Evolutionary conservation across 2,888 invertebrate species (phyloP).

Genomic region (Agrilus biguttatus): DNA sequence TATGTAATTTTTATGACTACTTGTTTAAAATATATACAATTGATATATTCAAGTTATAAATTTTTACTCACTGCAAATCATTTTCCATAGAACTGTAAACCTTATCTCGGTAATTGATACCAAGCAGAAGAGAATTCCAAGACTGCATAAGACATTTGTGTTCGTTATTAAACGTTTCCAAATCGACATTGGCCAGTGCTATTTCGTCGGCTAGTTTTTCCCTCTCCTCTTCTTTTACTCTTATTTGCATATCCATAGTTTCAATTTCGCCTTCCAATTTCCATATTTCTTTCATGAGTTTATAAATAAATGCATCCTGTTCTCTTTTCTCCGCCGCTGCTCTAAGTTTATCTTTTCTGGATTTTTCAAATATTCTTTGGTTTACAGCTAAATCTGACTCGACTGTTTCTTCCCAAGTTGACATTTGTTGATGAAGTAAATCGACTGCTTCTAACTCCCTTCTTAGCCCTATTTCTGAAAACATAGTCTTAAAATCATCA

Average conservation of each 20-base stretch:
- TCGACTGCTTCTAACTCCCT: conserved; percentile 44
- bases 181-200: conserved; percentile 54
- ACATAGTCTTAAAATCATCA: background rate
- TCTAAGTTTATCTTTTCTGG: conserved; percentile 38
- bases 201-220: conserved; percentile 42
- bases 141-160: conserved; percentile 52
- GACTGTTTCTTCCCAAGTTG: conserved; percentile 47
- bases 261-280: conserved; percentile 51
- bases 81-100: conserved; percentile 44
- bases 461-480: conserved; percentile 37
- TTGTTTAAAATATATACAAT: background rate
- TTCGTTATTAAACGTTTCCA: conserved; percentile 56
- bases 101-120: conserved; percentile 54
- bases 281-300: conserved; percentile 55
- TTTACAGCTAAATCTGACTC: conserved; percentile 47
- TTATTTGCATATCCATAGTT: conserved; percentile 47
- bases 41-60: background rate
- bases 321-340: conserved; percentile 42
- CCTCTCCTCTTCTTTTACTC: conserved; percentile 49
- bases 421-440: conserved; percentile 41
- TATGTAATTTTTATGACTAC: no score
- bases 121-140: conserved; percentile 61
- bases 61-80: conserved; percentile 39
- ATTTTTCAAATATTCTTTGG: conserved; percentile 50
- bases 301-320: conserved; percentile 50